A percentile compares a stretch with the other conserved stretches of the same genome.
Evolutionary conservation across 1,140 invertebrate genomes (phyloP).

Genomic region (Pseudomyrmex pallidus): DNA sequence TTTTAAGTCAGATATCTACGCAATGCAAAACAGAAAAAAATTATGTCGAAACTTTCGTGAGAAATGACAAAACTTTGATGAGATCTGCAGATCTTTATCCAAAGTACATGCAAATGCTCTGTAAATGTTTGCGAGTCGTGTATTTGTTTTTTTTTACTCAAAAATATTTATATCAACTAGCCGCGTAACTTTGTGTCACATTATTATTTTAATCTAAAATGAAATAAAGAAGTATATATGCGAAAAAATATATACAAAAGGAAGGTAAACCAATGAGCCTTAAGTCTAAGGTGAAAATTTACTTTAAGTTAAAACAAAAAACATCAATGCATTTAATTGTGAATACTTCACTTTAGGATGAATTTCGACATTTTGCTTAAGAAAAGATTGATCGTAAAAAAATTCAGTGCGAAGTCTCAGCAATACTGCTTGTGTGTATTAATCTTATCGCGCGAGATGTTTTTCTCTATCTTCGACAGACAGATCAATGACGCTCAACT

Average conservation of each 20-base stretch:
- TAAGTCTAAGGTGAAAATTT: too few species aligned
- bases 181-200: too few species aligned
- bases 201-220: too few species aligned
- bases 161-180: background rate
- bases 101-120: constrained; percentile 6
- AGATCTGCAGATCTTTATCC: background rate
- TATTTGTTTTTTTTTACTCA: background rate
- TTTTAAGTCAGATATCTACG: background rate
- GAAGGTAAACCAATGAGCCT: too few species aligned
- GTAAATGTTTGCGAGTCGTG: background rate
- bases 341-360: background rate
- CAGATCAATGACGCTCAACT: background rate
- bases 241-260: too few species aligned
- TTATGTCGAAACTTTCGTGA: background rate
- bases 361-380: background rate
- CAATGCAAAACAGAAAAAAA: constrained; percentile 12
- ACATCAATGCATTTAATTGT: background rate
- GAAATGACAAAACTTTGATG: constrained; percentile 40
- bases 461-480: background rate
- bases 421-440: background rate
- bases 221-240: too few species aligned
- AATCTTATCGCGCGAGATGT: background rate
- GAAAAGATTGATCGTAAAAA: background rate
- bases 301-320: background rate
- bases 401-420: background rate